Percentiles rank a stretch among this genome's conserved stretches.
Evolutionary conservation across 2,113 vertebrate genomes (phyloP).

Genomic region (Tachysurus vachellii): DNA sequence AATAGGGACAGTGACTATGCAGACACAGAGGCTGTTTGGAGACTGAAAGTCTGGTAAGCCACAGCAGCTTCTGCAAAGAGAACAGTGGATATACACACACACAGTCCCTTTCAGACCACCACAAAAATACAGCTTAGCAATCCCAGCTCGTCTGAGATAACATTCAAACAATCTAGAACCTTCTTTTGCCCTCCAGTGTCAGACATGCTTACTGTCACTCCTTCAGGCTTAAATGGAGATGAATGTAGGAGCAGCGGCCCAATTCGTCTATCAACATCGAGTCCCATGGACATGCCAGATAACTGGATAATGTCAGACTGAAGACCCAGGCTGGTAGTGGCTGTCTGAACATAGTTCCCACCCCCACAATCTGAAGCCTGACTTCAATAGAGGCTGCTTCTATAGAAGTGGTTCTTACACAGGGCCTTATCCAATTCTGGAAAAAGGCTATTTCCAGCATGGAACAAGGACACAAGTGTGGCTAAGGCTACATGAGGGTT

Average conservation of each 20-base stretch:
- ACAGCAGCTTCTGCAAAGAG: slow-evolving; percentile 58
- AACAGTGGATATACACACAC: slow-evolving; percentile 63
- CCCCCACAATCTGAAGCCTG: slow-evolving; percentile 14
- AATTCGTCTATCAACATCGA: slow-evolving; percentile 75
- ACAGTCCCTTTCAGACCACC: slow-evolving; percentile 59
- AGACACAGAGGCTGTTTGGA: slow-evolving; percentile 57
- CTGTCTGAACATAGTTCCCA: not conserved
- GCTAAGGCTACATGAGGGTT: slow-evolving; percentile 24
- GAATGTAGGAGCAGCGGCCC: slow-evolving; percentile 73
- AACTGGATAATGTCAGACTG: slow-evolving; percentile 74
- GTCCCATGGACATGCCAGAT: slow-evolving; percentile 67
- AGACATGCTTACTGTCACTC: slow-evolving; percentile 69
- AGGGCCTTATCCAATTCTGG: slow-evolving; percentile 21
- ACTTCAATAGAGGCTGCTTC: not conserved
- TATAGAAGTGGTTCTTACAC: not conserved
- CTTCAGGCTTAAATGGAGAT: slow-evolving; percentile 73
- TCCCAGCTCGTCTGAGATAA: slow-evolving; percentile 60
- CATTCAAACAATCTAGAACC: slow-evolving; percentile 69
- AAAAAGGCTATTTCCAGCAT: slow-evolving; percentile 35
- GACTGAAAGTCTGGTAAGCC: slow-evolving; percentile 67
- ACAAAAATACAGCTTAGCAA: slow-evolving; percentile 44
- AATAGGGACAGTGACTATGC: slow-evolving; percentile 21
- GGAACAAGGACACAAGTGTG: slow-evolving; percentile 6
- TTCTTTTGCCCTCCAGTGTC: slow-evolving; percentile 68
- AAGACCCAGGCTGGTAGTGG: slow-evolving; percentile 51